A percentile compares a stretch with the other conserved stretches of the same genome.
Conservation (phyloP, 1,140 invertebrate species). For the Heliconius hewitsoni region DNA sequence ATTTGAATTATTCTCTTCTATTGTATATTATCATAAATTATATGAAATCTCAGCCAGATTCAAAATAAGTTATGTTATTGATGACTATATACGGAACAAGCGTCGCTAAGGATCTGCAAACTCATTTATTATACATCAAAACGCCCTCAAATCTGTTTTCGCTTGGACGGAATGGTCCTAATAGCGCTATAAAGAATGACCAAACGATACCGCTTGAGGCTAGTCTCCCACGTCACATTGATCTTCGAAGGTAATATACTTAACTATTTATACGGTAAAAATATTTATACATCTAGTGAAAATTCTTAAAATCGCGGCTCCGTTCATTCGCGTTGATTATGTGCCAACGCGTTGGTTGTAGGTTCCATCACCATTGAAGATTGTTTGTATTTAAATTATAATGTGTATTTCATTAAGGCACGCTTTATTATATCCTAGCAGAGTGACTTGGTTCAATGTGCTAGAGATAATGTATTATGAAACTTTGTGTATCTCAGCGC, state of each 20-base stretch:
- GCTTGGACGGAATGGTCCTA: constrained; percentile 27
- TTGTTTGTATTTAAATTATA: too few relatives aligned
- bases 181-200: constrained; percentile 50
- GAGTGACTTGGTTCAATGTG: too few relatives aligned
- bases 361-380: too few relatives aligned
- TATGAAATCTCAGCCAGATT: neutral
- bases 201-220: constrained; percentile 50
- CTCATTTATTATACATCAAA: constrained; percentile 35
- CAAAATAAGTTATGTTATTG: constrained; percentile 21
- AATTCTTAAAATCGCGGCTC: too few relatives aligned
- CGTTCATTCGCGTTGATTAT: too few relatives aligned
- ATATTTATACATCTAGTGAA: too few relatives aligned
- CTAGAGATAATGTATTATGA: too few relatives aligned
- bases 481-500: too few relatives aligned
- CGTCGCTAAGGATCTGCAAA: constrained; percentile 34
- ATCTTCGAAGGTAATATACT: constrained; percentile 45
- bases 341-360: too few relatives aligned
- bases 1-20: neutral
- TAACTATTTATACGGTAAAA: neutral
- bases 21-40: constrained; percentile 3
- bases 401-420: too few relatives aligned
- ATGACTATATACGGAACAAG: constrained; percentile 29
- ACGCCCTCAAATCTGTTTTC: constrained; percentile 36
- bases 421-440: too few relatives aligned
- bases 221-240: constrained; percentile 62